Conservation (phyloP, 2,888 invertebrate genomes). For the Leucozona laternaria region DNA sequence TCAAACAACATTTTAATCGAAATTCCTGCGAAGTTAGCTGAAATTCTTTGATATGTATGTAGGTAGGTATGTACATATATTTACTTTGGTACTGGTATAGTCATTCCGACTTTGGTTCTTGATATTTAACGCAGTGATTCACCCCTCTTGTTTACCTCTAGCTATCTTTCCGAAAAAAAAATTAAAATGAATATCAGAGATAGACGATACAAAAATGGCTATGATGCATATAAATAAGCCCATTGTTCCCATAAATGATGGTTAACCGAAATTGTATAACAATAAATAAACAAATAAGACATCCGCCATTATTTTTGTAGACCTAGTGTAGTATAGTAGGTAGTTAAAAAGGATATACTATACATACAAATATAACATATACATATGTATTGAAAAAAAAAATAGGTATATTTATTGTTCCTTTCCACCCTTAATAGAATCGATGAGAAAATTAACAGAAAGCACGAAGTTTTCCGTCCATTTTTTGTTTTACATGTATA, state of each 20-base stretch:
- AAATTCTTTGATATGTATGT: neutral
- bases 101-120: neutral
- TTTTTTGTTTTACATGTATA: too few relatives aligned
- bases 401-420: neutral
- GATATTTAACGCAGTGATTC: neutral
- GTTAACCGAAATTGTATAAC: conserved; percentile 25
- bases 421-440: neutral
- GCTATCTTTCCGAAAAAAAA: neutral
- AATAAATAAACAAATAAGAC: conserved; percentile 18
- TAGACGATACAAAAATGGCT: conserved; percentile 8
- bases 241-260: conserved; percentile 21
- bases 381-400: neutral
- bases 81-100: neutral
- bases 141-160: conserved; percentile 9
- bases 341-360: neutral
- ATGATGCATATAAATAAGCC: neutral
- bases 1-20: conserved; percentile 17
- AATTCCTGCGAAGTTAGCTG: conserved; percentile 28
- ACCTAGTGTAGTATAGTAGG: neutral
- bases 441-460: neutral
- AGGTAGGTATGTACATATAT: neutral
- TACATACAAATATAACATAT: too few relatives aligned
- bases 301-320: neutral
- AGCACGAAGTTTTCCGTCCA: too few relatives aligned
- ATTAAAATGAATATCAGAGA: neutral